Evolutionary conservation across 2,113 vertebrate genomes (phyloP), one percentile per base, ranked within the genome.

Genomic region (Callionymus lyra): DNA sequence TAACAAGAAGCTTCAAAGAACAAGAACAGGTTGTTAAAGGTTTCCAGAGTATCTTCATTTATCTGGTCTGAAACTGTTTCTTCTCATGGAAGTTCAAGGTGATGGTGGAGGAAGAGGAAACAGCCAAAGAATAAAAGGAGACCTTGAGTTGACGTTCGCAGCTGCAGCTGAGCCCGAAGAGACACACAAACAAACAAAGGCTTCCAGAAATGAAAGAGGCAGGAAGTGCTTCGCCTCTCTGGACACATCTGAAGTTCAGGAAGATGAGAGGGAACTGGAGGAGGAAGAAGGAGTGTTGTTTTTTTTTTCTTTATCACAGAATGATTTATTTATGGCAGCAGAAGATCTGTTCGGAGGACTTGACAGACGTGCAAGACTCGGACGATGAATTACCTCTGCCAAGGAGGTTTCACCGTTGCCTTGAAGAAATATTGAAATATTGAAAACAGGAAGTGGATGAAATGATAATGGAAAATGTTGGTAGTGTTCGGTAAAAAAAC

Each of bases 251-350:
- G n/a, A n/a, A n/a, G n/a, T n/a, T n/a, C n/a, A n/a, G n/a, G n/a
- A n/a, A n/a, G n/a, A 63, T 66, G 62, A 50, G 62, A 17, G 50
- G 67, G 62, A n/a, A 72, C 51, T 65, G 43, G 59, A 48, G 10
- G 31, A 34, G 49, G 62, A 63, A 27, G 21, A 27, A 27, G 8
- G 21, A 27, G 4, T 4, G 21, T 27, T 27, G 4, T 8, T 27
- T 4, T 27, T 27, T 4, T 27, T 27, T 27, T 27, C 21, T 27
- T 8, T 5, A 8, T 27, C 21, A 27, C 21, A 27, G 8, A 27
- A 27, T 27, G 21, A 27, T 27, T 4, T 27, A 27, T 27, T 27
- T 5, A 5, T 8, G 4, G 21, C 21, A 27, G 8, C 21, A 27
- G 21, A 4, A 27, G 21, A 4, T 4, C 8, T 27, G 21, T 27